Evolutionary conservation across 2,888 invertebrate genomes (phyloP), one percentile per base, ranked within the genome.

Genomic region (Zele albiditarsus): DNA sequence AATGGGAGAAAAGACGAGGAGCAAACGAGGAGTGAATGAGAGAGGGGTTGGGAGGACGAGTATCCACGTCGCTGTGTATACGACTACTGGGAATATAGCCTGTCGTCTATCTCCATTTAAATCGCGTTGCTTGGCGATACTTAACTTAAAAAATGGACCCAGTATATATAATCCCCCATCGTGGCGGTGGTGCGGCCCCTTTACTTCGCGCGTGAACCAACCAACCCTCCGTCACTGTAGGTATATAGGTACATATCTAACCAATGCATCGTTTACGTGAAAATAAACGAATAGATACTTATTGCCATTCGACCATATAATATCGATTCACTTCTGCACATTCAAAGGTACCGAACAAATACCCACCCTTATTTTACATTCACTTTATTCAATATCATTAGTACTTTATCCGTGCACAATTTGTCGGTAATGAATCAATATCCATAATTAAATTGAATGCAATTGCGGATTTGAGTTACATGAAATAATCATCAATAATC

Each of bases 91-190:
- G 74, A 80, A 84, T 58, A 78, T 80, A 78, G 81, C 75, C 78
- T 73, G 78, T 82, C 84, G 82, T 84, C 79, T 77, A 82, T 85
- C 84, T 85, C 82, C 84, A 84, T 85, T 84, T 84, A 82, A 84
- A 84, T 83, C 82, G 82, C 80, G 80, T 84, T 82, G 82, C 81
- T 81, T 77, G 80, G 80, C 78, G 81, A 84, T 82, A 79, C 83
- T 84, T 82, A 82, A 83, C 80, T 82, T 85, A 82, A 85, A 85
- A 84, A 85, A 84, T 84, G 80, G 84, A 80, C 79, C 75, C 81
- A 80, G 79, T 84, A 84, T 80, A 84, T 85, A 81, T 46, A 46
- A 46, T 83, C 81, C 79, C 49, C 20, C 49, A 38, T 63, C 67
- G 66, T 68, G 65, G 66, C 57, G 65, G 62, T 62, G 33, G 63